A percentile compares a stretch with the other conserved stretches of the same genome.
Conservation (phyloP, 2,113 vertebrate genomes). For the Cyanoliseus patagonus region DNA sequence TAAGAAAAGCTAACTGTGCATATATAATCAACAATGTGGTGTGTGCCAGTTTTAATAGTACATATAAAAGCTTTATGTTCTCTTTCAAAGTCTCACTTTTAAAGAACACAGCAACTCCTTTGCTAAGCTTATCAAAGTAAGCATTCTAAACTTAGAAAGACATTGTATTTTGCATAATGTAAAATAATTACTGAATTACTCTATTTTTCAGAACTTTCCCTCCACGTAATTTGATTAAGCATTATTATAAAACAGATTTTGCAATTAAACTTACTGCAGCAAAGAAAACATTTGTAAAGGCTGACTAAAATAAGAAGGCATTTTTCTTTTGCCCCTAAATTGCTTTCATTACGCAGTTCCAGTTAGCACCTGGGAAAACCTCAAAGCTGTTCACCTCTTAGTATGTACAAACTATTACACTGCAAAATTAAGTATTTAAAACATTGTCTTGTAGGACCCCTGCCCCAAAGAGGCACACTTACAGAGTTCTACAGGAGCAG, state of each 20-base stretch:
- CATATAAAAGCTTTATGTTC: conserved; percentile 45
- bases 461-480: neutral
- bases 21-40: conserved; percentile 46
- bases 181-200: neutral
- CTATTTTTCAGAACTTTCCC: neutral
- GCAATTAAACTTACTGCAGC: neutral
- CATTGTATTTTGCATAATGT: neutral
- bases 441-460: neutral
- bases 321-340: neutral
- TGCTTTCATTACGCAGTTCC: neutral
- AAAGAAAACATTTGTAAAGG: neutral
- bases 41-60: conserved; percentile 23
- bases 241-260: neutral
- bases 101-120: neutral
- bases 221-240: neutral
- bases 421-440: neutral
- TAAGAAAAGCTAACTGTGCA: conserved; percentile 43
- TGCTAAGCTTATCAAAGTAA: neutral
- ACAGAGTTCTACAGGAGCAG: neutral
- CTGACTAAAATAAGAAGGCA: neutral
- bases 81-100: neutral
- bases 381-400: neutral
- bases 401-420: neutral
- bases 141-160: neutral
- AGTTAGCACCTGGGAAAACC: neutral